These are phyloP conservation scores for Galago senegalensis DNA, from an alignment of 2,797 vertebrate species.

Conservation along the genomic window DNA sequence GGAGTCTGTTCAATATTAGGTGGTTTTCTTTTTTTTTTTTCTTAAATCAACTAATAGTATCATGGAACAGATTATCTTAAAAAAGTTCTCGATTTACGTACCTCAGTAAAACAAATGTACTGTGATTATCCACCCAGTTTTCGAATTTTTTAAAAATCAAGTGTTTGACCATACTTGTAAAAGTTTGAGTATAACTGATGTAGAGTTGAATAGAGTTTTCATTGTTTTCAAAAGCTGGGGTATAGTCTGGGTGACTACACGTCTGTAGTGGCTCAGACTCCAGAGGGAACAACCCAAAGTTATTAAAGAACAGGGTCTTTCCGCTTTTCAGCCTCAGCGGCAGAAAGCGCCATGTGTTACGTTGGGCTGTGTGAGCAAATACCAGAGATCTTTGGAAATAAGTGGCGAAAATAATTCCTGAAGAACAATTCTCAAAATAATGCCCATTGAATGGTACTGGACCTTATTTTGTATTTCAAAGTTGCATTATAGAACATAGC, in stretches of 20 bases:
- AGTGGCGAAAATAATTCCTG: neutral
- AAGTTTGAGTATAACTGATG: neutral
- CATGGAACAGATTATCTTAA: neutral
- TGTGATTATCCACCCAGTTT: neutral
- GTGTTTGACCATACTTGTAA: neutral
- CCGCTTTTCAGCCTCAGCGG: neutral
- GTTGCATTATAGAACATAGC: neutral
- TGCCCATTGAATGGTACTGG: neutral
- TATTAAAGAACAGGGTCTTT: neutral
- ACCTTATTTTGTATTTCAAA: neutral
- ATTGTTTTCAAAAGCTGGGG: neutral
- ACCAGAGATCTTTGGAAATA: neutral
- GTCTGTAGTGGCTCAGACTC: neutral
- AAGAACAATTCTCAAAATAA: neutral
- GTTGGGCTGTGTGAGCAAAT: neutral
- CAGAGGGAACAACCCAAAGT: neutral
- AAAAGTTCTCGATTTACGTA: neutral
- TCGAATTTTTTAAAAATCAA: neutral
- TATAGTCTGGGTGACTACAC: rapidly evolving
- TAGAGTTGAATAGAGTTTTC: neutral
- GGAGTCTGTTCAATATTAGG: neutral
- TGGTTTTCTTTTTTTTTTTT: neutral
- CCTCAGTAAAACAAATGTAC: neutral
- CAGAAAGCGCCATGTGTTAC: neutral
- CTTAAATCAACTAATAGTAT: neutral